Evolutionary conservation across 2,888 invertebrate species (phyloP).

Genomic region (Apodemia mormo): DNA sequence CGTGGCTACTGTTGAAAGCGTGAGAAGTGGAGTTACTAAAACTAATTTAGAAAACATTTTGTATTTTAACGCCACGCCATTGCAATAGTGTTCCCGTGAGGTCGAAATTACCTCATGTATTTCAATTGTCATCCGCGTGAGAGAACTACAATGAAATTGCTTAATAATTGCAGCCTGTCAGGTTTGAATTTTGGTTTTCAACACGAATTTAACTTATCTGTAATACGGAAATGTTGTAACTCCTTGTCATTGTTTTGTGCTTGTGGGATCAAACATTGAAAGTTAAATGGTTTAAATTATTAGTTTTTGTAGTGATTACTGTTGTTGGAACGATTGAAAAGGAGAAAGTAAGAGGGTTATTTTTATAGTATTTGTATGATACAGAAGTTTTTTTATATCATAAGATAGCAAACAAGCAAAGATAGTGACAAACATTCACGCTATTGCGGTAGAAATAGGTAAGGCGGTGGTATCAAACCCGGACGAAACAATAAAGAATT

Average conservation of each 20-base stretch:
- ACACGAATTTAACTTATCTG: slow-evolving; percentile 15
- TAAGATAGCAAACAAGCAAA: too few relatives aligned
- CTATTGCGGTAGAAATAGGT: too few relatives aligned
- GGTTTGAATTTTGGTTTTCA: slow-evolving; percentile 14
- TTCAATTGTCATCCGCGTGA: slow-evolving; percentile 37
- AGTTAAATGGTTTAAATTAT: background rate
- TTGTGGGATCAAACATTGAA: slow-evolving; percentile 11
- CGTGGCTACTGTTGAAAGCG: slow-evolving; percentile 35
- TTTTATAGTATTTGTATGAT: too few relatives aligned
- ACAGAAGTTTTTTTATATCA: too few relatives aligned
- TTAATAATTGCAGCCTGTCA: slow-evolving; percentile 15
- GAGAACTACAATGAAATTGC: slow-evolving; percentile 10
- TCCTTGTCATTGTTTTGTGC: slow-evolving; percentile 4
- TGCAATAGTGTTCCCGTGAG: slow-evolving; percentile 18
- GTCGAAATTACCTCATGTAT: slow-evolving; percentile 36
- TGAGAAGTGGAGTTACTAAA: slow-evolving; percentile 32
- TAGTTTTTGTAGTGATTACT: too few relatives aligned
- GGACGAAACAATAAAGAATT: too few relatives aligned
- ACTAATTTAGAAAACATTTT: slow-evolving; percentile 19
- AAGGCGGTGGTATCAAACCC: too few relatives aligned
- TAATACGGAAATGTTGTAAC: slow-evolving; percentile 4
- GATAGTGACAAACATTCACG: too few relatives aligned
- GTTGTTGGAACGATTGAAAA: too few relatives aligned
- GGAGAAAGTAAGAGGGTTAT: too few relatives aligned
- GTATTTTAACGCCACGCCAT: slow-evolving; percentile 8